These are phyloP conservation scores for Schizopygopsis pylzovi DNA, from an alignment of 2,797 vertebrate species.

Conservation along the genomic window DNA sequence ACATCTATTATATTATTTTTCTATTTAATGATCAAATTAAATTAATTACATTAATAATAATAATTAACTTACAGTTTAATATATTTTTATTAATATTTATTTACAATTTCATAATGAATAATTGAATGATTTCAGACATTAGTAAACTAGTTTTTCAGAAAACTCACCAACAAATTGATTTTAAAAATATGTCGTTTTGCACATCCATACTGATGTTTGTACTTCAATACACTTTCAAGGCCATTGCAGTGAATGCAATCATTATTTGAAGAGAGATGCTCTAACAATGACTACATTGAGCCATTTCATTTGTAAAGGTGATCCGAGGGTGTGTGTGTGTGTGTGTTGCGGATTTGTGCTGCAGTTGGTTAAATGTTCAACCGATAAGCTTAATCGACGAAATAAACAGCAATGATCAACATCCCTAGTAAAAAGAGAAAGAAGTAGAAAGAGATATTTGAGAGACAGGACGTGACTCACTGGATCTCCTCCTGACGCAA, in stretches of 20 bases:
- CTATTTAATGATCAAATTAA: background rate
- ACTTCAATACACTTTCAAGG: background rate
- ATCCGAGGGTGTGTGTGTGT: background rate
- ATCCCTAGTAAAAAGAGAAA: constrained; percentile 55
- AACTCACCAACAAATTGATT: background rate
- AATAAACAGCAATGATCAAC: background rate
- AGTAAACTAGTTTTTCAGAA: background rate
- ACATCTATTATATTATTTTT: background rate
- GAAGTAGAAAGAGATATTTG: constrained; percentile 50
- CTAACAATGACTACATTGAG: background rate
- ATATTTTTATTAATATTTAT: no score
- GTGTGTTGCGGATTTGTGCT: background rate
- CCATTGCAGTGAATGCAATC: background rate
- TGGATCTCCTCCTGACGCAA: constrained; percentile 97
- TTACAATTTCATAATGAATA: background rate
- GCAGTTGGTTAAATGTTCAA: background rate
- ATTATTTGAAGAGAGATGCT: background rate
- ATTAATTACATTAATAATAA: background rate
- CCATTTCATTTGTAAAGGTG: no score
- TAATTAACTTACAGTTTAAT: background rate
- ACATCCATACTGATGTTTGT: background rate
- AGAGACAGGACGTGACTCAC: constrained; percentile 82
- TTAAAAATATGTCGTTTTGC: background rate
- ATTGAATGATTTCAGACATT: background rate
- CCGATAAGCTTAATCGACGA: background rate